These are phyloP conservation scores for Lymantria monacha DNA, from an alignment of 2,888 invertebrate species.

Conservation along the genomic window DNA sequence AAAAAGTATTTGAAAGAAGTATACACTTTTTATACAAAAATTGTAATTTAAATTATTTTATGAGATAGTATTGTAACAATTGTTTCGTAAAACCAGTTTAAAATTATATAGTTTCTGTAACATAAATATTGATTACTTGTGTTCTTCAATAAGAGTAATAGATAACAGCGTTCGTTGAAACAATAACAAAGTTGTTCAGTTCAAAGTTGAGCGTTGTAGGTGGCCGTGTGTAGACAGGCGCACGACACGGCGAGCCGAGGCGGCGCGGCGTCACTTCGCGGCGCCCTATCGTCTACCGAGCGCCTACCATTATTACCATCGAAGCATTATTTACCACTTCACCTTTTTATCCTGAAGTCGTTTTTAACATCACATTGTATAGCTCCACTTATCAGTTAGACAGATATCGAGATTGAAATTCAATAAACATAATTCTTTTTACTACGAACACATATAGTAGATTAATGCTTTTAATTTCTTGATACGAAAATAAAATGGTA, in stretches of 20 bases:
- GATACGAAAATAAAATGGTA: too few relatives aligned
- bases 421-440: conserved; percentile 15
- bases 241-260: conserved; percentile 54
- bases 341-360: conserved; percentile 35
- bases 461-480: conserved; percentile 16
- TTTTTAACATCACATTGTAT: conserved; percentile 23
- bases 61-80: too few relatives aligned
- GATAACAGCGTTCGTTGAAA: background rate
- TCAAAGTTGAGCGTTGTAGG: conserved; percentile 24
- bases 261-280: conserved; percentile 64
- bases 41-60: too few relatives aligned
- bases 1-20: too few relatives aligned
- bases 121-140: too few relatives aligned
- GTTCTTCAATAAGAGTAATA: too few relatives aligned
- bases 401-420: conserved; percentile 17
- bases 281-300: conserved; percentile 76
- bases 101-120: too few relatives aligned
- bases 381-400: conserved; percentile 27
- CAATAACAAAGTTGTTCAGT: conserved; percentile 2
- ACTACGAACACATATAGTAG: conserved; percentile 12
- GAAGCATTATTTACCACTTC: conserved; percentile 42
- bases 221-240: conserved; percentile 27
- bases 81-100: too few relatives aligned
- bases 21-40: too few relatives aligned
- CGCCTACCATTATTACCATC: conserved; percentile 66